Evolutionary conservation across 2,797 vertebrate genomes (phyloP), one percentile per base, ranked within the genome.

Genomic region (Lagocephalus sceleratus): DNA sequence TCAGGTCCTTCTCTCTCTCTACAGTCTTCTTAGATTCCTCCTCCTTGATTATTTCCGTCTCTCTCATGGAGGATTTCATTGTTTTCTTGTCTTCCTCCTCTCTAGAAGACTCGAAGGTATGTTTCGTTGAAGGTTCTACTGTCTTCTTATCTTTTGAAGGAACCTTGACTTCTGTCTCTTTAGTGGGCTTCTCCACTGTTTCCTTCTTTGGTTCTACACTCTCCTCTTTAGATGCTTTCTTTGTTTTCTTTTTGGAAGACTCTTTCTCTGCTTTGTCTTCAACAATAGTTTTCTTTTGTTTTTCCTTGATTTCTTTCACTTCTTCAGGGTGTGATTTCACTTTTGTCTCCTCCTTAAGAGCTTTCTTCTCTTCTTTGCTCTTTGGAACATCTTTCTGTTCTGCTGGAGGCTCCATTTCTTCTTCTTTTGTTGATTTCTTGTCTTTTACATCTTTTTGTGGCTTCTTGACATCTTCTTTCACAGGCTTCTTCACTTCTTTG

Each of bases 311-410:
- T 3, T 56, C 39, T 38, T 41, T 53, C 6, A 44, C 20, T 17
- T 51, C 35, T 43, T 50, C 35, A 0, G 2, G 0, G 1, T 14
- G 15, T 25, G 45, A 32, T 43, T 35, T 47, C 0, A 25, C n/a
- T 5, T 47, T 35, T 21, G 4, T 12, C n/a, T 39, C 29, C 0
- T 15, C 2, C 42, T 19, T 44, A 8, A 20, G 19, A 20, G 19
- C n/a, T 44, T 44, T 44, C 39, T 40, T 17, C n/a, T 65, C 49
- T 40, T n/a, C 40, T 40, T 61, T 49, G 0, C 2, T 25, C 9
- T 14, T 52, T 42, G 32, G 16, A 0, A 14, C 38, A 3, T 51
- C 46, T 17, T 21, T 32, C 2, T 50, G 17, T 25, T 38, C 4
- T 26, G 44, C 43, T 2, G 21, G 0, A 3, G 40, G 20, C 20